A percentile compares a stretch with the other conserved stretches of the same genome.
phyloP scores from a whole-genome alignment of 2,797 vertebrate genomes.

The Gymnoscopelus braueri region DNA sequence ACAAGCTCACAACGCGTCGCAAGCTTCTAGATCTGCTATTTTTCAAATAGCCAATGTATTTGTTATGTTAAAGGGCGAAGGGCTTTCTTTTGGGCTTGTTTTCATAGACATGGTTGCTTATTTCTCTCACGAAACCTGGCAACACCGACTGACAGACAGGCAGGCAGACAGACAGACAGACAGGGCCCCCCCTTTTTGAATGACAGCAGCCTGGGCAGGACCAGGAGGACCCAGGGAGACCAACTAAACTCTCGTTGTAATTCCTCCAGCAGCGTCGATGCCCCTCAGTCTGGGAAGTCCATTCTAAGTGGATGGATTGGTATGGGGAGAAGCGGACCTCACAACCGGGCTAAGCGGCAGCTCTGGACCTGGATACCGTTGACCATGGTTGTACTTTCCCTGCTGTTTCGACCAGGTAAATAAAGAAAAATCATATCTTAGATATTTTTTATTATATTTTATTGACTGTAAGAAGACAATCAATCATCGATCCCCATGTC shows the following conservation, averaged over 20 bases:
- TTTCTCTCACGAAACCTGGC: no score
- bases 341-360: slow-evolving; percentile 85
- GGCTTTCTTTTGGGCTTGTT: no score
- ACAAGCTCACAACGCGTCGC: no score
- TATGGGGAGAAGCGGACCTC: slow-evolving; percentile 88
- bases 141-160: no score
- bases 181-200: slow-evolving; percentile 77
- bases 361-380: slow-evolving; percentile 83
- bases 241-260: slow-evolving; percentile 69
- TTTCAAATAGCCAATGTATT: no score
- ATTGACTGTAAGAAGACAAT: slow-evolving; percentile 42
- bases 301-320: slow-evolving; percentile 89
- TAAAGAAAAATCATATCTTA: no score
- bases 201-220: slow-evolving; percentile 74
- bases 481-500: slow-evolving; percentile 44
- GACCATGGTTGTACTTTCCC: slow-evolving; percentile 79
- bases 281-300: slow-evolving; percentile 81
- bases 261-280: slow-evolving; percentile 78
- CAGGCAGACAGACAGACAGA: no score
- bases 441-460: no score
- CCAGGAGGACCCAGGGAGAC: slow-evolving; percentile 51
- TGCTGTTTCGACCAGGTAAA: slow-evolving; percentile 83
- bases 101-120: no score
- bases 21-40: no score
- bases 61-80: no score